phyloP scores from a whole-genome alignment of 1,140 invertebrate species.

The Heterodera schachtii region DNA sequence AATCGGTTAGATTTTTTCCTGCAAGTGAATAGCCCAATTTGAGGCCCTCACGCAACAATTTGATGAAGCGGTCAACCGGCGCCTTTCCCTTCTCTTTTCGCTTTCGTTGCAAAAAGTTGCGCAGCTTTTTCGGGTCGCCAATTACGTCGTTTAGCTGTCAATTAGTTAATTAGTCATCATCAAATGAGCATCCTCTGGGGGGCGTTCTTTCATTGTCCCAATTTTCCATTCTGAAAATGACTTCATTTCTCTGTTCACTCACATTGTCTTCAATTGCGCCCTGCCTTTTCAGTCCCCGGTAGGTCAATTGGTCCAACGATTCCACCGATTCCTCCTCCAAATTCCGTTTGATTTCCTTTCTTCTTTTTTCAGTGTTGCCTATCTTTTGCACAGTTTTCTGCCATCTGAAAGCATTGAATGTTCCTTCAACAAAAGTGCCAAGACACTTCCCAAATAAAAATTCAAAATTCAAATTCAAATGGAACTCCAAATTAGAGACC shows the following conservation, averaged over 20 bases:
- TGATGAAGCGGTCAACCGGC: slow-evolving; percentile 39
- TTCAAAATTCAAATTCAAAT: too few species aligned
- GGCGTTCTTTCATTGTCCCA: too few species aligned
- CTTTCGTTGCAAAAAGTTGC: slow-evolving; percentile 33
- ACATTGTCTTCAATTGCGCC: slow-evolving; percentile 37
- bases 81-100: slow-evolving; percentile 37
- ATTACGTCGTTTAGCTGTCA: slow-evolving; percentile 34
- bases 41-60: slow-evolving; percentile 49
- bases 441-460: too few species aligned
- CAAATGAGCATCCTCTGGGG: too few species aligned
- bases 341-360: slow-evolving; percentile 39
- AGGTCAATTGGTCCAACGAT: slow-evolving; percentile 44
- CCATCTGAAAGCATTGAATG: slow-evolving; percentile 45
- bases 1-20: slow-evolving; percentile 47
- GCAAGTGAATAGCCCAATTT: slow-evolving; percentile 50
- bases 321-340: slow-evolving; percentile 48
- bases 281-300: slow-evolving; percentile 42
- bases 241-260: not conserved
- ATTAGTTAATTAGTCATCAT: not conserved
- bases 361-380: slow-evolving; percentile 2
- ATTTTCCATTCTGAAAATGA: too few species aligned
- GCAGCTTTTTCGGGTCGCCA: slow-evolving; percentile 29
- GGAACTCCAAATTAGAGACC: too few species aligned
- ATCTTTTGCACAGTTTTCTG: slow-evolving; percentile 41
- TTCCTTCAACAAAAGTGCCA: not conserved